These are phyloP conservation scores for Octodon degus DNA, from an alignment of 2,113 vertebrate species.

Conservation along the genomic window DNA sequence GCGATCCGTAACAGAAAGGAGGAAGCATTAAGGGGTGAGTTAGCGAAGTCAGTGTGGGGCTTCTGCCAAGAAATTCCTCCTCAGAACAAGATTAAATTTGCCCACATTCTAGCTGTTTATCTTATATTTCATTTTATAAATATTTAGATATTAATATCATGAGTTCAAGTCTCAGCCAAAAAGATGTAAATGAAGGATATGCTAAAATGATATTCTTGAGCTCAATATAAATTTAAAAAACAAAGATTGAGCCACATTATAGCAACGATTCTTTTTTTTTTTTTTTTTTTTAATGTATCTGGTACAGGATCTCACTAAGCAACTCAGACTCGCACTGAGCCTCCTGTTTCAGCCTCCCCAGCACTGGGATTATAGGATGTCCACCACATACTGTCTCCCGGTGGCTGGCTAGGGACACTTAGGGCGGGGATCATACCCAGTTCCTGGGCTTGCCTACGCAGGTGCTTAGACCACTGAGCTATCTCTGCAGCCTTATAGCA, in stretches of 20 bases:
- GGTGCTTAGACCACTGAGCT: conserved; percentile 41
- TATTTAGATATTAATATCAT: conserved; percentile 51
- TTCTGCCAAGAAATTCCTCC: conserved; percentile 63
- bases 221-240: conserved; percentile 4
- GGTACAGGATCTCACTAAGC: too few species aligned
- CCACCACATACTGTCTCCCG: too few species aligned
- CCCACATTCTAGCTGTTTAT: conserved; percentile 69
- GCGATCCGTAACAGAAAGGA: not conserved
- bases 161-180: conserved; percentile 14
- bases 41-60: conserved; percentile 46
- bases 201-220: not conserved
- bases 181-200: conserved; percentile 18
- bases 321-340: too few species aligned
- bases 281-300: too few species aligned
- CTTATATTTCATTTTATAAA: conserved; percentile 68
- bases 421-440: too few species aligned
- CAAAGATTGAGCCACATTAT: conserved; percentile 18
- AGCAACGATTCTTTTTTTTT: too few species aligned
- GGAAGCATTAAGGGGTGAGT: not conserved
- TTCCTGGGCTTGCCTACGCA: too few species aligned
- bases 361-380: too few species aligned
- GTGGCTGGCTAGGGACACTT: too few species aligned
- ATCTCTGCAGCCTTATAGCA: not conserved
- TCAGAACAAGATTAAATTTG: conserved; percentile 52
- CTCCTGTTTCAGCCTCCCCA: too few species aligned